Evolutionary conservation across 2,888 invertebrate genomes (phyloP), one percentile per base, ranked within the genome.

Genomic region (Notodromas monacha): DNA sequence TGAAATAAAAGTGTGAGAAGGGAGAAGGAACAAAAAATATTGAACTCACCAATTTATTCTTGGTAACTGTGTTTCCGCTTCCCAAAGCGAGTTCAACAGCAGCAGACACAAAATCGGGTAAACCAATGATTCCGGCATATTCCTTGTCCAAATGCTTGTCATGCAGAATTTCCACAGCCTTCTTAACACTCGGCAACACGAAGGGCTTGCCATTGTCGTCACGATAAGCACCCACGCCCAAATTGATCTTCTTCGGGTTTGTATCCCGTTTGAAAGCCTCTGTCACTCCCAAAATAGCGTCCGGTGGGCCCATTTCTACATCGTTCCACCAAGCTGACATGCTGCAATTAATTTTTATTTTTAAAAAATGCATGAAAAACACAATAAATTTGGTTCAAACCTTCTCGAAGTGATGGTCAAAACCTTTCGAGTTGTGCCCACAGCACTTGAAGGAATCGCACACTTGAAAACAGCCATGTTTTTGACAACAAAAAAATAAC

Each of bases 161-260:
- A 35, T 56, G 45, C 6, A 96, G 45, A 29, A 59, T 56, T 36
- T 68, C 60, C 50, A 89, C 86, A 4, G 92, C 89, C 40, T 43
- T 39, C 36, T 42, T 57, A 14, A 96, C 86, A 48, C 69, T 69
- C 13, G 81, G 79, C 33, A 99, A 56, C 12, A 96, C 65, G 50
- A 63, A 86, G 2, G 96, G 92, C 54, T 92, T 86, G 31, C 89
- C 89, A 43, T 73, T 64, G 46, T 99, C 92, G 50, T 92, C 89
- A 40, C 96, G 63, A 52, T 99, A 99, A 5, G 96, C 89, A 35
- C 81, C 81, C 3, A 66, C 81, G 35, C 89, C 89, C 30, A 99
- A 61, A 51, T 96, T 99, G 36, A 96, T 72, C 54, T 96, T 99
- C 40, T 77, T 77, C 1, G 79, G 64, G 48, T 79, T 70, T 3